Percentiles rank a stretch among this genome's conserved stretches.
These are phyloP conservation scores for Gobius niger DNA, from an alignment of 2,113 vertebrate genomes.

Conservation along the genomic window DNA sequence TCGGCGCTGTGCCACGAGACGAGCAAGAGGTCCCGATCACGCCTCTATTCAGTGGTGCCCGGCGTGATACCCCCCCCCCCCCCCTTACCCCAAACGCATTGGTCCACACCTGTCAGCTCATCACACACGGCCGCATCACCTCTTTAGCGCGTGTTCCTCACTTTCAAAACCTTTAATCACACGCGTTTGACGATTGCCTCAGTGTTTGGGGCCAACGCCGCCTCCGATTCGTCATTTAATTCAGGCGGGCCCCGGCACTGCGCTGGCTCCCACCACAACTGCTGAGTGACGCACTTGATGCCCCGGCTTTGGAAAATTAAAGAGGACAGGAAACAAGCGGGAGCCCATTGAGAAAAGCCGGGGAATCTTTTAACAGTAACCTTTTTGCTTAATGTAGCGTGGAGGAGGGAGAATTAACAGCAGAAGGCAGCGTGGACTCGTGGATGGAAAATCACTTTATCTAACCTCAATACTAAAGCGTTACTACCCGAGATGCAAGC, in stretches of 20 bases:
- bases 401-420: constrained; percentile 68
- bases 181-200: constrained; percentile 20
- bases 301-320: constrained; percentile 75
- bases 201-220: constrained; percentile 48
- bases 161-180: constrained; percentile 27
- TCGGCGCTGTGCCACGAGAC: constrained; percentile 49
- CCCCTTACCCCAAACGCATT: constrained; percentile 16
- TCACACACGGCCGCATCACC: constrained; percentile 53
- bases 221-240: constrained; percentile 55
- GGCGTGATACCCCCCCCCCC: constrained; percentile 55
- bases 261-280: constrained; percentile 36
- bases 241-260: constrained; percentile 37
- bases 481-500: constrained; percentile 61
- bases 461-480: constrained; percentile 65
- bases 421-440: constrained; percentile 52
- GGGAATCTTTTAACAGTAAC: constrained; percentile 78
- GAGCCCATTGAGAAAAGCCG: constrained; percentile 73
- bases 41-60: constrained; percentile 41
- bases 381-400: constrained; percentile 81
- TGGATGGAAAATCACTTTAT: constrained; percentile 80
- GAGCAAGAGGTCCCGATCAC: constrained; percentile 63
- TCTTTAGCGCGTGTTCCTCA: constrained; percentile 43
- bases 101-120: constrained; percentile 34
- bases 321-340: constrained; percentile 68
- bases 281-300: constrained; percentile 71